phyloP scores from a whole-genome alignment of 2,797 vertebrate species.

The Mycteria americana region DNA sequence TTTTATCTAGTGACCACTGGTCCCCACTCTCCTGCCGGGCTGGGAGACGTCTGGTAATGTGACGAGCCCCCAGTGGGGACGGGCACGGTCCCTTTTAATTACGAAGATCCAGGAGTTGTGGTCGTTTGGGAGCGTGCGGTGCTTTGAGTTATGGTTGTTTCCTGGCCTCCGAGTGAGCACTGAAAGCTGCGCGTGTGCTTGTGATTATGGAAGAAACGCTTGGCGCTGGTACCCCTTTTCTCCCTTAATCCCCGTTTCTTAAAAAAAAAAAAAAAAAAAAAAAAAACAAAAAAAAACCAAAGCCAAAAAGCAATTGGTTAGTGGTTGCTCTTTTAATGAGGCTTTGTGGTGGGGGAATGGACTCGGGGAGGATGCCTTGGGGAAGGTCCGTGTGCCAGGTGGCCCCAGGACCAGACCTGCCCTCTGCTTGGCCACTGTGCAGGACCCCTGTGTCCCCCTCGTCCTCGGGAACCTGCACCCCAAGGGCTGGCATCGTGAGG shows the following conservation, averaged over 20 bases:
- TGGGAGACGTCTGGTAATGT: fast-evolving
- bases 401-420: not conserved
- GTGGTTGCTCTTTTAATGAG: not conserved
- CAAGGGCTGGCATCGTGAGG: fast-evolving
- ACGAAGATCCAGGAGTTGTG: not conserved
- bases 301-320: not conserved
- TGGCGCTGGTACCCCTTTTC: not conserved
- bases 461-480: fast-evolving
- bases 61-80: fast-evolving
- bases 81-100: not conserved
- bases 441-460: not conserved
- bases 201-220: not conserved
- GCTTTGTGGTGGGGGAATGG: not conserved
- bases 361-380: not conserved
- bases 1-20: not conserved
- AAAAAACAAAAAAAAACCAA: not conserved
- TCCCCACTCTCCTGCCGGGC: not conserved
- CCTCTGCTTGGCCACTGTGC: not conserved
- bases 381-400: not conserved
- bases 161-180: not conserved
- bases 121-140: fast-evolving
- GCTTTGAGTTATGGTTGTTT: not conserved
- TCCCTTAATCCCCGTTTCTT: not conserved
- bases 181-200: not conserved
- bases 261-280: not conserved